Evolutionary conservation across 2,113 vertebrate species (phyloP).

Genomic region (Sarotherodon lohbergeri): DNA sequence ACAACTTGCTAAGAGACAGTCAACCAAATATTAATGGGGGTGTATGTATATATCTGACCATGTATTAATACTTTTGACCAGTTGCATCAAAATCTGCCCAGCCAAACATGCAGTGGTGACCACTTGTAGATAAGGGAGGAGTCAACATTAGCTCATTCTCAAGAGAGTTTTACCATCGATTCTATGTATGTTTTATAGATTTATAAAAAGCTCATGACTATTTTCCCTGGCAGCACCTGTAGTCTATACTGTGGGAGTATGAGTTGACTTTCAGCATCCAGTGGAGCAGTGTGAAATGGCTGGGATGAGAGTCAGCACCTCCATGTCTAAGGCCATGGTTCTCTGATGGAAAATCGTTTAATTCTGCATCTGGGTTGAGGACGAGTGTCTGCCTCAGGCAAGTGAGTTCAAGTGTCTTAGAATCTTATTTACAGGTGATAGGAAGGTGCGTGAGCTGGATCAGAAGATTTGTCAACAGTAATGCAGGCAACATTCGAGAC

Average conservation of each 20-base stretch:
- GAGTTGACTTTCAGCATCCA: background rate
- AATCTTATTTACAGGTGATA: background rate
- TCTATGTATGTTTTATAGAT: background rate
- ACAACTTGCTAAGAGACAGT: background rate
- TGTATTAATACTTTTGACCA: background rate
- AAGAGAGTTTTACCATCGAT: background rate
- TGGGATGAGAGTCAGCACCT: background rate
- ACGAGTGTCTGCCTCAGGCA: background rate
- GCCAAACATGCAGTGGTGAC: background rate
- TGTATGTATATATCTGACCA: background rate
- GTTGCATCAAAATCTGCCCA: background rate
- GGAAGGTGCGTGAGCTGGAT: background rate
- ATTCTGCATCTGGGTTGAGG: background rate
- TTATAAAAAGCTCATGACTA: background rate
- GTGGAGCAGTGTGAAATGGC: background rate
- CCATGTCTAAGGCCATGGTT: background rate
- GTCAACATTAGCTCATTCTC: background rate
- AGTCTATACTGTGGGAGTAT: background rate
- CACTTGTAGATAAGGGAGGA: background rate
- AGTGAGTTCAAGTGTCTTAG: background rate
- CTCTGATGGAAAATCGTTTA: background rate
- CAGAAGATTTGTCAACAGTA: background rate
- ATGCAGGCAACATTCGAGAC: background rate
- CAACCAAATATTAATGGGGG: background rate
- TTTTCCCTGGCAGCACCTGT: background rate